Evolutionary conservation across 37 sponge, comb jelly and placozoan species (phyloP), one percentile per base, ranked within the genome.

Genomic region (Crambe crambe): DNA sequence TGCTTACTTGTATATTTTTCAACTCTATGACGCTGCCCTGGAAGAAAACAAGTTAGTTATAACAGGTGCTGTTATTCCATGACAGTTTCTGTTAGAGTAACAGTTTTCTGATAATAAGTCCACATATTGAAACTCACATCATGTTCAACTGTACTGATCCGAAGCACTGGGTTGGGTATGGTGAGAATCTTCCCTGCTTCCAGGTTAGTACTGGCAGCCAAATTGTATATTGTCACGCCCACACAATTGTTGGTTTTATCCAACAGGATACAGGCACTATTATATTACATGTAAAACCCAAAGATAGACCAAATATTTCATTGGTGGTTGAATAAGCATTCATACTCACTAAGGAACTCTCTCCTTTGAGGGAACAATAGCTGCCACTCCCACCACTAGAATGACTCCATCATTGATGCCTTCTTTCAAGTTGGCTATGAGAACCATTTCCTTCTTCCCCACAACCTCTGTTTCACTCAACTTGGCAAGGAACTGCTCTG

Each of bases 211-310:
- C 62, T 51, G n/a, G 34, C 59, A 10, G 80, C 85, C 76, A 92
- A 18, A 44, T 92, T 92, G 78, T 92, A 87, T 31, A 92, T 20
- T 3, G 85, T 81, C 56, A 87, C 42, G 2, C 89, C 89, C 29
- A 87, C 32, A 59, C 65, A 34, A 2, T 54, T 75, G 2, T 73
- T 81, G 37, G 35, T 30, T 15, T 27, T 20, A 66, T 92, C 92
- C 54, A 88, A 76, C 40, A 83, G 9, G 6, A 87, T 82, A 72
- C 83, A 76, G 22, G 72, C 83, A 78, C 92, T 92, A 68, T 2
- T 23, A 27, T 5, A n/a, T n/a, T n/a, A n/a, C n/a, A n/a, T n/a
- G n/a, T n/a, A n/a, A n/a, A n/a, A n/a, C n/a, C n/a, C n/a, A n/a
- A n/a, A n/a, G n/a, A n/a, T n/a, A n/a, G n/a, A n/a, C n/a, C n/a